Evolutionary conservation across 2,888 invertebrate species (phyloP).

Genomic region (Diachrysia chrysitis): DNA sequence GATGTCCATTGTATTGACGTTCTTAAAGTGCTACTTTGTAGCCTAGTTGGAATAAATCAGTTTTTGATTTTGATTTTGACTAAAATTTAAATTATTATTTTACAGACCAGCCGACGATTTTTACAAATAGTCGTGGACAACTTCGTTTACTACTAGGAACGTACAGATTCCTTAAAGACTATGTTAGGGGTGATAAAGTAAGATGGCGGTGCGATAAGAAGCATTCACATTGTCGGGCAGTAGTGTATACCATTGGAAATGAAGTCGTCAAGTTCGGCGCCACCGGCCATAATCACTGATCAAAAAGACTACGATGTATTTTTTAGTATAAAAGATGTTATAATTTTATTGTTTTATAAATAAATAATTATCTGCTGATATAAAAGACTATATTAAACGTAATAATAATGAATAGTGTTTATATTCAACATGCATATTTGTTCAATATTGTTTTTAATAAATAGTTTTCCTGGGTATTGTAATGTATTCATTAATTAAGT

Average conservation of each 20-base stretch:
- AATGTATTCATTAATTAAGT: too few relatives aligned
- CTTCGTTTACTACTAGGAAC: conserved; percentile 37
- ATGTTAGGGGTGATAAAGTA: conserved; percentile 48
- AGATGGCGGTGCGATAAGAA: conserved; percentile 68
- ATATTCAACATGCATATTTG: too few relatives aligned
- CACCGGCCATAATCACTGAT: conserved; percentile 45
- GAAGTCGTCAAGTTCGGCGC: conserved; percentile 38
- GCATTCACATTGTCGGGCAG: conserved; percentile 56
- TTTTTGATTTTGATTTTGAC: too few relatives aligned
- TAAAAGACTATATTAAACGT: too few relatives aligned
- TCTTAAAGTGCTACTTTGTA: too few relatives aligned
- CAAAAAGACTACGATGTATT: not conserved
- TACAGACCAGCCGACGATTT: conserved; percentile 15
- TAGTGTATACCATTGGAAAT: conserved; percentile 57
- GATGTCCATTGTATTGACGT: too few relatives aligned
- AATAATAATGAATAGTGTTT: too few relatives aligned
- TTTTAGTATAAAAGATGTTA: too few relatives aligned
- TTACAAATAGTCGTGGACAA: conserved; percentile 26
- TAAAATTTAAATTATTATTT: conserved; percentile 9
- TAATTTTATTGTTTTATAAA: too few relatives aligned
- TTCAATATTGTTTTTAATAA: not conserved
- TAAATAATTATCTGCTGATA: too few relatives aligned
- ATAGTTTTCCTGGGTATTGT: not conserved
- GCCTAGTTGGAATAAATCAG: too few relatives aligned
- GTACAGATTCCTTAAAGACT: conserved; percentile 51